phyloP scores from a whole-genome alignment of 2,113 vertebrate species.

The Uria lomvia region DNA sequence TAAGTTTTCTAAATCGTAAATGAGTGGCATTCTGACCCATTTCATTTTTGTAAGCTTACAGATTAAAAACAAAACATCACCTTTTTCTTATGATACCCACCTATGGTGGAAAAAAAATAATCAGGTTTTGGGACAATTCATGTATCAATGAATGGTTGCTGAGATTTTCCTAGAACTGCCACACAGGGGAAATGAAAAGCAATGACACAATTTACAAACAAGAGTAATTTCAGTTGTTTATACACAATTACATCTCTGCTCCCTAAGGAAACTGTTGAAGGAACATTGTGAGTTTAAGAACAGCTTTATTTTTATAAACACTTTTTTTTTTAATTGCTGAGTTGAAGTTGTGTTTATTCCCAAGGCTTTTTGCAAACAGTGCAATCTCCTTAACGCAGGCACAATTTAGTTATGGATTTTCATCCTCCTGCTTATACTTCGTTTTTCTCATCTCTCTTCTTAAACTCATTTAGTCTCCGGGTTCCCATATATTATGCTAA shows the following conservation, averaged over 20 bases:
- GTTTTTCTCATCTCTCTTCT: not conserved
- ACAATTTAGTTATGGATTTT: not conserved
- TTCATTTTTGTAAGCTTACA: not conserved
- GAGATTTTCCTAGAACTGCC: conserved; percentile 4
- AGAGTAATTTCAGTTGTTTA: conserved; percentile 43
- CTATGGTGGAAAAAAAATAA: not conserved
- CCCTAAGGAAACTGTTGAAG: conserved; percentile 42
- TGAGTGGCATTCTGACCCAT: not conserved
- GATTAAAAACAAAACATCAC: not conserved
- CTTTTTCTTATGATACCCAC: not conserved
- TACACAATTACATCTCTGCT: conserved; percentile 36
- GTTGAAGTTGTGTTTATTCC: conserved; percentile 52
- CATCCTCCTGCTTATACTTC: not conserved
- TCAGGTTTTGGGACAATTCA: not conserved
- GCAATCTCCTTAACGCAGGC: not conserved
- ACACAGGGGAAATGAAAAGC: not conserved
- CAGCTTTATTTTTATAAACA: conserved; percentile 66
- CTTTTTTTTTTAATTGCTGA: conserved; percentile 25
- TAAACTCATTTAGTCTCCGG: not conserved
- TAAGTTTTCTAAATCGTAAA: not conserved
- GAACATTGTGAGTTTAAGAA: conserved; percentile 46
- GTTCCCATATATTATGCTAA: not conserved
- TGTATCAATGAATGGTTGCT: conserved; percentile 18
- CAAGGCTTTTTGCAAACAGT: conserved; percentile 26
- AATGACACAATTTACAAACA: conserved; percentile 35